phyloP scores from a whole-genome alignment of 2,888 invertebrate genomes.

The Laspeyria flexula region DNA sequence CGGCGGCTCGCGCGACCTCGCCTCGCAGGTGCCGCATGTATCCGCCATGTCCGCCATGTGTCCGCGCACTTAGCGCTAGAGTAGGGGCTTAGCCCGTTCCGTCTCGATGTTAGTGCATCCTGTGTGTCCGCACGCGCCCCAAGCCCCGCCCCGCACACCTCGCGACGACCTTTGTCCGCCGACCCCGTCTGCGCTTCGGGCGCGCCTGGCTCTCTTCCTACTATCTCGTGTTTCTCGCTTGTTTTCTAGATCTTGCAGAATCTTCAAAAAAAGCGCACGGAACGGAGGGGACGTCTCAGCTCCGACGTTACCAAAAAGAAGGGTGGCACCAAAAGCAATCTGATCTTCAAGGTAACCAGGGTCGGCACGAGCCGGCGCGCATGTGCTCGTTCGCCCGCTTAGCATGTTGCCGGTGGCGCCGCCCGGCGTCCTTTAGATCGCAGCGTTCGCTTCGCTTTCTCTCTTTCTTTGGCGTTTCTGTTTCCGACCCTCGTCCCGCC shows the following conservation, averaged over 20 bases:
- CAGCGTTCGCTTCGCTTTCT: conserved; percentile 83
- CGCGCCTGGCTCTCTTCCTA: conserved; percentile 88
- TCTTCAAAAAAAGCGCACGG: conserved; percentile 99
- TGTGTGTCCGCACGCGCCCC: conserved; percentile 71
- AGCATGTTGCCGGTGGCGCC: conserved; percentile 81
- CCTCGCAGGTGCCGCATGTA: conserved; percentile 81
- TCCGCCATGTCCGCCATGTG: conserved; percentile 3
- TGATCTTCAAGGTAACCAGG: conserved; percentile 99
- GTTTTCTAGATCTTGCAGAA: conserved; percentile 99
- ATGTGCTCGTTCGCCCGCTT: conserved; percentile 86
- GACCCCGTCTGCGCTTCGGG: conserved; percentile 72
- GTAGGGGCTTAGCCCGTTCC: conserved; percentile 80
- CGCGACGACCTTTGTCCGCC: conserved; percentile 68
- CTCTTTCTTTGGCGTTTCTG: conserved; percentile 80
- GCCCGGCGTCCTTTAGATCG: conserved; percentile 81
- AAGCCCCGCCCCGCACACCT: conserved; percentile 65
- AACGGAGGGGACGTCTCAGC: conserved; percentile 98
- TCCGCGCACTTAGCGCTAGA: conserved; percentile 59
- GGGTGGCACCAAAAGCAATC: conserved; percentile 98
- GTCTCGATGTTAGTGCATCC: conserved; percentile 82
- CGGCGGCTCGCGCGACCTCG: conserved; percentile 79
- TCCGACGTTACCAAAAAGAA: conserved; percentile 96
- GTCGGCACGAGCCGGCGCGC: conserved; percentile 85
- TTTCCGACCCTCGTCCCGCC: conserved; percentile 75
- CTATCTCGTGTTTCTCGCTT: conserved; percentile 95